These are phyloP conservation scores for Corella eumyota DNA, from an alignment of 23 tunicate species.

Conservation along the genomic window DNA sequence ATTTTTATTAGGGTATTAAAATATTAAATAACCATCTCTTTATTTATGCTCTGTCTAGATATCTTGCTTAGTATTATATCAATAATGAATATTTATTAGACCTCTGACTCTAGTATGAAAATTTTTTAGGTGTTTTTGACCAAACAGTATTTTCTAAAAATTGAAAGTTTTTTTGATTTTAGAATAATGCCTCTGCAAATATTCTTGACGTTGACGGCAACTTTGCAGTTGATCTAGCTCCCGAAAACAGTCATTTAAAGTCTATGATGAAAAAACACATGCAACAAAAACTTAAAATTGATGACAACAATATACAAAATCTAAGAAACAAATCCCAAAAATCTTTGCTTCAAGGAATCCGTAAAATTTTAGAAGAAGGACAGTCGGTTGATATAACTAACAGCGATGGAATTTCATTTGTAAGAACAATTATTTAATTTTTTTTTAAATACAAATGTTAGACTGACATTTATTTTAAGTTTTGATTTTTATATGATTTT, in stretches of 20 bases:
- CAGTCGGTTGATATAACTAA: slow-evolving; percentile 23
- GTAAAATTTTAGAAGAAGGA: slow-evolving; percentile 37
- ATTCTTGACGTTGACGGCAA: slow-evolving; percentile 31
- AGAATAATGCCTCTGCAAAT: slow-evolving; percentile 29
- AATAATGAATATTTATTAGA: too few species aligned
- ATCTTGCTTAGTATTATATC: too few species aligned
- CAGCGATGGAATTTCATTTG: slow-evolving; percentile 24
- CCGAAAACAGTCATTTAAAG: slow-evolving; percentile 42
- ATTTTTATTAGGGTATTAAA: background rate
- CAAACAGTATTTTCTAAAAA: too few species aligned
- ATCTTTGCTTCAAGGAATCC: slow-evolving; percentile 25
- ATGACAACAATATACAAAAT: slow-evolving; percentile 28
- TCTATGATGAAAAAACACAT: slow-evolving; percentile 51
- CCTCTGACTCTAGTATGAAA: too few species aligned
- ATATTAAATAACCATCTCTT: too few species aligned
- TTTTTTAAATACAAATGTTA: too few species aligned
- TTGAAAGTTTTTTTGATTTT: background rate
- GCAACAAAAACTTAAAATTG: slow-evolving; percentile 43
- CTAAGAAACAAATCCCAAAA: slow-evolving; percentile 41
- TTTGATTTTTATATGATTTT: too few species aligned
- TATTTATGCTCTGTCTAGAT: too few species aligned
- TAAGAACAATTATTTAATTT: too few species aligned
- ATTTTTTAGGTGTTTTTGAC: too few species aligned
- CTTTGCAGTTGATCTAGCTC: slow-evolving; percentile 45
- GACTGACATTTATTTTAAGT: too few species aligned